Evolutionary conservation across 2,113 vertebrate species (phyloP).

Genomic region (Austrofundulus limnaeus): DNA sequence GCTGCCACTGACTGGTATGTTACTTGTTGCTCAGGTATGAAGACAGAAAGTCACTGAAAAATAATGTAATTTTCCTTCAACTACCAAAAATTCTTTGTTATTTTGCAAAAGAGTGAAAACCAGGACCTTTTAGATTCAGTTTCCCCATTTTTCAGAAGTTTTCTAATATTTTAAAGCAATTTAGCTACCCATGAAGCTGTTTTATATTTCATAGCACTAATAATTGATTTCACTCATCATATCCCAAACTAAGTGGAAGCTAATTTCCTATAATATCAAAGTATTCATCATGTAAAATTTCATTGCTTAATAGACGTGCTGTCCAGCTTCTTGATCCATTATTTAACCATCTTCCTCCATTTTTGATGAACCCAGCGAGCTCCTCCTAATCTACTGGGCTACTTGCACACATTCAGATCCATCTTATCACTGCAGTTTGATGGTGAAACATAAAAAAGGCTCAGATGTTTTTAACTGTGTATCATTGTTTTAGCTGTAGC

Average conservation of each 20-base stretch:
- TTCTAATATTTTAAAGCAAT: too few species aligned
- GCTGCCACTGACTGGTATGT: too few species aligned
- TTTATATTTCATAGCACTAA: too few species aligned
- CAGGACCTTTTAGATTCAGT: too few species aligned
- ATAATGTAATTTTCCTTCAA: too few species aligned
- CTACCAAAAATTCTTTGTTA: too few species aligned
- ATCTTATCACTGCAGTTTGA: slow-evolving; percentile 30
- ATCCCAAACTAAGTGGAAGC: neutral
- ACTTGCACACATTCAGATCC: slow-evolving; percentile 26
- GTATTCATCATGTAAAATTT: slow-evolving; percentile 1
- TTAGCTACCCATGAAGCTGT: too few species aligned
- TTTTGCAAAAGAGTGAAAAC: too few species aligned
- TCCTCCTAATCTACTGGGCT: slow-evolving; percentile 14
- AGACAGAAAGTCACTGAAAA: too few species aligned
- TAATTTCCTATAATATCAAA: slow-evolving; percentile 4
- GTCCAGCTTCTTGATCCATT: neutral
- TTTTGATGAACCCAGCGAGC: neutral
- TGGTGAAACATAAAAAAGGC: slow-evolving; percentile 20
- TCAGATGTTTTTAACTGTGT: slow-evolving; percentile 48
- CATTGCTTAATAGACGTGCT: slow-evolving; percentile 7
- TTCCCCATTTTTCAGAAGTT: too few species aligned
- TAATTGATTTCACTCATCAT: too few species aligned
- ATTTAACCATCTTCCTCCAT: slow-evolving; percentile 12
- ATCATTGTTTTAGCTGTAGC: slow-evolving; percentile 16
- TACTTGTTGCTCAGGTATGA: too few species aligned